Base-by-base conservation (phyloP, 2,797 vertebrate genomes). In the Rousettus madagascariensis region DNA sequence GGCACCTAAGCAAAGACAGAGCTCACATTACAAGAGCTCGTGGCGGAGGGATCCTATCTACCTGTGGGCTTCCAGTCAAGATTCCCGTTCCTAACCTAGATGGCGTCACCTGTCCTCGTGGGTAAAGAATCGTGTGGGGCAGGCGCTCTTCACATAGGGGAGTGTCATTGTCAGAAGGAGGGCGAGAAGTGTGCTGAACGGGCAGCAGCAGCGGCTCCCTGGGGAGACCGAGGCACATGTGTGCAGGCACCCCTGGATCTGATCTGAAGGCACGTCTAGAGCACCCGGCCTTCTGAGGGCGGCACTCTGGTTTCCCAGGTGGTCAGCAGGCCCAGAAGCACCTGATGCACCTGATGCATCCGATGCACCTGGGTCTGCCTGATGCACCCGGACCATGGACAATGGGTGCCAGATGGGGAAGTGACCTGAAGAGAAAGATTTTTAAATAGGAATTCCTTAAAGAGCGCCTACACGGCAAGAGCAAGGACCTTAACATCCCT, bases 151-250 rank as follows among this genome's bases (percentile, higher is more conserved):
- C 51, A 82, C 66, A 71, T 51, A 13, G n/a, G 69, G 38, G 13
- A 30, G 36, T 6, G 6, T n/a, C 53, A 16, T 49, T 8, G 1
- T 57, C 65, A 82, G 46, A 74, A 74, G 68, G 30, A 55, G 9
- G 6, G 2, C 57, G n/a, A 11, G 51, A 30, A 26, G 2, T 2
- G 6, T 33, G 33, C 53, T 66, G 15, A 72, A 8, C 2, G 49
- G n/a, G 65, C n/a, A 63, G 36, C 2, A 4, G 8, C 11, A 33
- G 13, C 20, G 17, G 5, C 43, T 20, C 41, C 19, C 26, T 0
- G 6, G 15, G 33, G 8, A 30, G 43, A 26, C 46, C 2, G 3
- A 5, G 0, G 6, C 15, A 3, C 1, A 11, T 0, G 2, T 1
- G 4, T 12, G 4, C 8, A 26, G 53, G 57, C 4, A 20, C 49